Evolutionary conservation across 2,797 vertebrate species (phyloP), one percentile per base, ranked within the genome.

Genomic region (Apogon talboti): DNA sequence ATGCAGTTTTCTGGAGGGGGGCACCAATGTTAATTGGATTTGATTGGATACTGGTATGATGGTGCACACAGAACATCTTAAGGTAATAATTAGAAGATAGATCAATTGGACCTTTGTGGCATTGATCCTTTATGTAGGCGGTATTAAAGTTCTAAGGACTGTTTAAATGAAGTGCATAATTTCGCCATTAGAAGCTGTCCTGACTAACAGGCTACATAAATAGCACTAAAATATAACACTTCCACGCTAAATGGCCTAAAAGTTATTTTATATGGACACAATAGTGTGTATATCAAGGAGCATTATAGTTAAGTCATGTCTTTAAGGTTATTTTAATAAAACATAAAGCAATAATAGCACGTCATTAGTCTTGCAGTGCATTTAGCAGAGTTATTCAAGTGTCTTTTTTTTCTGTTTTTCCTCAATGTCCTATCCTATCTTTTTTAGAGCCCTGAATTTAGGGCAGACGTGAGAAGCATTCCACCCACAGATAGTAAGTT

Each of bases 11-110:
- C 83, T 91, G 81, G 79, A 86, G 79, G 87, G 84, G 82, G 84
- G 55, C 89, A 86, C 71, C 64, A 78, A 78, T 92, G 89, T 91
- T 93, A 93, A 94, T 93, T 92, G 84, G 84, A 93, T 92, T 92
- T 93, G 91, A 93, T 92, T 93, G 88, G 89, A 91, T 88, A 87
- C 87, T 88, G 89, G 89, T 91, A 92, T 93, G 92, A 91, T 91
- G 89, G 85, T 83, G 81, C 90, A 87, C 84, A 91, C 79, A 79
- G 84, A 92, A 92, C 87, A 92, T 91, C 88, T 93, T 91, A 88
- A 91, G 83, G 89, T 92, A 91, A 92, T 94, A 93, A 92, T 91
- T 90, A 92, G 84, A 86, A 85, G 86, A 90, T 82, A 71, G 89
- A 92, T 94, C 89, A 90, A 92, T 91, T 81, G 85, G 81, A 85